Evolutionary conservation across 2,113 vertebrate species (phyloP).

Genomic region (Castor canadensis): DNA sequence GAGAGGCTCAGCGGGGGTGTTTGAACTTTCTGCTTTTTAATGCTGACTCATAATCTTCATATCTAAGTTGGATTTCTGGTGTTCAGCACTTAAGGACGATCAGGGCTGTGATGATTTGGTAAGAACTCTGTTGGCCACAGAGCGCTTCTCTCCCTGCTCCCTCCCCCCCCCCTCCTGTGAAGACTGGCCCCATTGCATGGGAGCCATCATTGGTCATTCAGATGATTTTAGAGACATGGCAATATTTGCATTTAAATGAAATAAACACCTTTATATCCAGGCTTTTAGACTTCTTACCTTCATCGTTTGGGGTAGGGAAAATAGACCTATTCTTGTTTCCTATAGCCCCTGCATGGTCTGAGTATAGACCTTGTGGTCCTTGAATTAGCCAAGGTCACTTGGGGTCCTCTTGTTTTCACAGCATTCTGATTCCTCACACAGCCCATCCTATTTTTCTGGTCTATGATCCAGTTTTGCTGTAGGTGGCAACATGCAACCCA

Average conservation of each 20-base stretch:
- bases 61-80: neutral
- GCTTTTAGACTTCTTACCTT: neutral
- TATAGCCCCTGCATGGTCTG: too few species aligned
- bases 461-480: neutral
- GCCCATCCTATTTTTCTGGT: neutral
- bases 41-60: neutral
- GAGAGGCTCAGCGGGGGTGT: neutral
- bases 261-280: neutral
- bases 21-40: neutral
- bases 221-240: neutral
- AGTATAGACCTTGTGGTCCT: neutral
- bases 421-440: neutral
- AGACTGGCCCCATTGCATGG: too few species aligned
- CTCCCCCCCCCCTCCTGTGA: neutral
- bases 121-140: neutral
- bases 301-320: neutral
- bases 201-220: neutral
- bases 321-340: too few species aligned
- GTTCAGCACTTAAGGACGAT: neutral
- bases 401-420: neutral
- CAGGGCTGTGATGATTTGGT: neutral
- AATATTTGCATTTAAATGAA: neutral
- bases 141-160: neutral
- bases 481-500: too few species aligned
- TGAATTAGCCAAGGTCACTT: neutral